Conservation (phyloP, 2,888 invertebrate genomes). For the Drymonia ruficornis region DNA sequence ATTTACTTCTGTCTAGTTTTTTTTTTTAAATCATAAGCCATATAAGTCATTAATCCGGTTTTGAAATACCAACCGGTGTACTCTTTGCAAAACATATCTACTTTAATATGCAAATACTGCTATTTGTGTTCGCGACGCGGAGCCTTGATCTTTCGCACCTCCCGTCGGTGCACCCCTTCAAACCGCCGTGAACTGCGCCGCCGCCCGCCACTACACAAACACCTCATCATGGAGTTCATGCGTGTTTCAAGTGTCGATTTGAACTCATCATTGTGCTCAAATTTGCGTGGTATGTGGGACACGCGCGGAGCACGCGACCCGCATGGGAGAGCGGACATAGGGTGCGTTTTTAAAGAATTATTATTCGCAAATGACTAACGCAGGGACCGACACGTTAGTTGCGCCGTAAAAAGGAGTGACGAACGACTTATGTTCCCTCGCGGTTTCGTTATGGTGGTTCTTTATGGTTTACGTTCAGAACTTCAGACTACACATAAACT, state of each 20-base stretch:
- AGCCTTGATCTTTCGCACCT: constrained; percentile 72
- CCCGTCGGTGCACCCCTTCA: constrained; percentile 57
- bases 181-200: constrained; percentile 34
- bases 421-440: constrained; percentile 44
- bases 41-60: constrained; percentile 57
- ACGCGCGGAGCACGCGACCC: constrained; percentile 80
- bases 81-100: constrained; percentile 51
- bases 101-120: constrained; percentile 66
- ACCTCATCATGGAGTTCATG: constrained; percentile 55
- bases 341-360: constrained; percentile 53
- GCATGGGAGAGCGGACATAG: constrained; percentile 56
- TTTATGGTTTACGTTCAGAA: constrained; percentile 38
- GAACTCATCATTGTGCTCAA: constrained; percentile 67
- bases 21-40: constrained; percentile 36
- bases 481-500: constrained; percentile 28
- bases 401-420: constrained; percentile 49
- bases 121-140: constrained; percentile 47
- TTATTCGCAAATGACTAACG: constrained; percentile 60
- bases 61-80: constrained; percentile 74
- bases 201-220: constrained; percentile 43
- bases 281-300: constrained; percentile 78
- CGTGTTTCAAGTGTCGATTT: constrained; percentile 63
- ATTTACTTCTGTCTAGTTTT: constrained; percentile 20
- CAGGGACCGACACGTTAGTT: constrained; percentile 45
- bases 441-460: constrained; percentile 50